phyloP scores from a whole-genome alignment of 23 tunicate species.

The Diplosoma virens region DNA sequence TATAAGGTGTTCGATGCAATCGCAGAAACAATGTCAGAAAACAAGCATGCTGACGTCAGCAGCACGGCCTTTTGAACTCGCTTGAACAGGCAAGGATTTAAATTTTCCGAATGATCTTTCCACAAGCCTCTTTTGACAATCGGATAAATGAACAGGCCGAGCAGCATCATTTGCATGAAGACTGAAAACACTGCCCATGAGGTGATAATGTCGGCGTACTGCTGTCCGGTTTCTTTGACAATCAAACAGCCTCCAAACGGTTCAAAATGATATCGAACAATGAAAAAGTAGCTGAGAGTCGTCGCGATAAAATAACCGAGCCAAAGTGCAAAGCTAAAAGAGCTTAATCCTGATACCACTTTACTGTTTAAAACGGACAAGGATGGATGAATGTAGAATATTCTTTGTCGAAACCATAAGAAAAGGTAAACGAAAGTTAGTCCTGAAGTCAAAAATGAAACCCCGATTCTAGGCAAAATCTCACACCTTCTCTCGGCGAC shows the following conservation, averaged over 20 bases:
- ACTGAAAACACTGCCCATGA: slow-evolving; percentile 37
- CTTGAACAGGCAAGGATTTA: too few relatives aligned
- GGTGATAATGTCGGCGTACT: slow-evolving; percentile 1
- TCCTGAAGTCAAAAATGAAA: too few relatives aligned
- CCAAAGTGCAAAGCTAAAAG: too few relatives aligned
- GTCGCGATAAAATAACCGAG: too few relatives aligned
- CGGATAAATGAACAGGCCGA: slow-evolving; percentile 53
- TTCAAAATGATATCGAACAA: slow-evolving; percentile 28
- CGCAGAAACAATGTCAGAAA: slow-evolving; percentile 31
- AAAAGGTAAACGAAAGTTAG: too few relatives aligned
- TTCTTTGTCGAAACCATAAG: too few relatives aligned
- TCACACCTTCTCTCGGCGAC: too few relatives aligned
- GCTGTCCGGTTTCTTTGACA: not conserved
- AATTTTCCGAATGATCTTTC: too few relatives aligned
- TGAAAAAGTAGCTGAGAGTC: not conserved
- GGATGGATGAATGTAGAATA: too few relatives aligned
- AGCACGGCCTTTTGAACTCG: slow-evolving; percentile 54
- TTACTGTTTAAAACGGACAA: too few relatives aligned
- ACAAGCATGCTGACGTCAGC: slow-evolving; percentile 31
- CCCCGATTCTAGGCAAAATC: too few relatives aligned
- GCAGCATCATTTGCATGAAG: slow-evolving; percentile 53
- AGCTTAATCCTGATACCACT: too few relatives aligned
- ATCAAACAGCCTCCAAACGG: slow-evolving; percentile 37
- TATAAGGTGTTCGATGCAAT: not conserved
- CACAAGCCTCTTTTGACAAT: slow-evolving; percentile 30